Evolutionary conservation across 2,888 invertebrate species (phyloP).

Genomic region (Hypomecis punctinalis): DNA sequence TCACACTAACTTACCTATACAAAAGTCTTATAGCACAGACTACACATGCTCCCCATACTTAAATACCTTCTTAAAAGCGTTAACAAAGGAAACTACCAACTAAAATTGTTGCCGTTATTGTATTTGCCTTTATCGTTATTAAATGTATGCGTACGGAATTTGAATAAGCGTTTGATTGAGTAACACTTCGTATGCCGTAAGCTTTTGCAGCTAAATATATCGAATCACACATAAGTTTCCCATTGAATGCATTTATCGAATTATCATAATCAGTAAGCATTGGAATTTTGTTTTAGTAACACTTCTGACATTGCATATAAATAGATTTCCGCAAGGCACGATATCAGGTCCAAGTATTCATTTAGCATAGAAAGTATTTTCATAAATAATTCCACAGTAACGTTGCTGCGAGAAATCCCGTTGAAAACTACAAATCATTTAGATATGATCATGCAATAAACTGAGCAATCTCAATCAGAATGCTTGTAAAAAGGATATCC

Average conservation of each 20-base stretch:
- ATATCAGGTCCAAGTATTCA: not conserved
- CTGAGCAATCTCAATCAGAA: constrained; percentile 65
- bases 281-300: not conserved
- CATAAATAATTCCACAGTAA: not conserved
- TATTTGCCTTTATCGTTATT: constrained; percentile 30
- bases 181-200: constrained; percentile 33
- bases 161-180: constrained; percentile 40
- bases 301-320: not conserved
- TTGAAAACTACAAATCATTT: constrained; percentile 36
- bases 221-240: constrained; percentile 45
- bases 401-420: constrained; percentile 41
- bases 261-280: constrained; percentile 14
- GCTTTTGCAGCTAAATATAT: constrained; percentile 31
- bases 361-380: not conserved
- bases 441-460: constrained; percentile 58
- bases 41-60: constrained; percentile 26
- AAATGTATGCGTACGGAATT: constrained; percentile 43
- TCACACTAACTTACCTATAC: constrained; percentile 11
- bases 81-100: constrained; percentile 31
- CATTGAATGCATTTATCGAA: constrained; percentile 36
- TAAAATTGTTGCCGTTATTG: constrained; percentile 34
- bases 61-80: constrained; percentile 24
- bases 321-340: constrained; percentile 6
- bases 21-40: constrained; percentile 12
- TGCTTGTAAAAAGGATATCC: constrained; percentile 72